Evolutionary conservation across 1,140 invertebrate genomes (phyloP), one percentile per base, ranked within the genome.

Genomic region (Nebria ingens): DNA sequence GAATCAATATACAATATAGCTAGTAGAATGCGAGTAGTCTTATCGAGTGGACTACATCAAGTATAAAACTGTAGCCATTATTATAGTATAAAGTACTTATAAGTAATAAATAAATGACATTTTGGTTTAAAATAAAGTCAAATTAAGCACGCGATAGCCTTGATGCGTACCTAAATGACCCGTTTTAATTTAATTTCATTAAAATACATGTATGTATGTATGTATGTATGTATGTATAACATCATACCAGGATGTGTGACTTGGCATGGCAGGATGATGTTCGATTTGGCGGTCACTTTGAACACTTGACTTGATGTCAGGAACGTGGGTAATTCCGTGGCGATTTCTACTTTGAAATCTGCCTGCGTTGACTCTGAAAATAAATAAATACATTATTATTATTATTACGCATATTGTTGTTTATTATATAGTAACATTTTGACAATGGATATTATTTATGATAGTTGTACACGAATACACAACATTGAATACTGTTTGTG

Each of bases 181-280:
- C n/a, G n/a, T n/a, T n/a, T n/a, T n/a, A n/a, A n/a, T n/a, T n/a
- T n/a, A n/a, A n/a, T n/a, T n/a, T n/a, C n/a, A n/a, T n/a, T n/a
- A n/a, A n/a, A n/a, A n/a, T n/a, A n/a, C n/a, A n/a, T n/a, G n/a
- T n/a, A n/a, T n/a, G n/a, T n/a, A n/a, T n/a, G n/a, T n/a, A n/a
- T n/a, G n/a, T n/a, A n/a, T n/a, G n/a, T n/a, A n/a, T n/a, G n/a
- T n/a, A n/a, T n/a, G n/a, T n/a, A n/a, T n/a, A n/a, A n/a, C n/a
- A n/a, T n/a, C 66, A 66, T 62, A 70, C 70, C 68, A 23, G 63
- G 63, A 63, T 70, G 68, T 53, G 67, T 64, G n/a, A 71, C 68
- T 59, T 69, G 68, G 55, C 70, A 71, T 21, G 70, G 70, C 21
- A 71, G 61, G 34, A 67, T 62, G 6, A 71, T 66, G 19, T 65